phyloP scores from a whole-genome alignment of 2,888 invertebrate genomes.

The Spatulosminthurus flaviceps region DNA sequence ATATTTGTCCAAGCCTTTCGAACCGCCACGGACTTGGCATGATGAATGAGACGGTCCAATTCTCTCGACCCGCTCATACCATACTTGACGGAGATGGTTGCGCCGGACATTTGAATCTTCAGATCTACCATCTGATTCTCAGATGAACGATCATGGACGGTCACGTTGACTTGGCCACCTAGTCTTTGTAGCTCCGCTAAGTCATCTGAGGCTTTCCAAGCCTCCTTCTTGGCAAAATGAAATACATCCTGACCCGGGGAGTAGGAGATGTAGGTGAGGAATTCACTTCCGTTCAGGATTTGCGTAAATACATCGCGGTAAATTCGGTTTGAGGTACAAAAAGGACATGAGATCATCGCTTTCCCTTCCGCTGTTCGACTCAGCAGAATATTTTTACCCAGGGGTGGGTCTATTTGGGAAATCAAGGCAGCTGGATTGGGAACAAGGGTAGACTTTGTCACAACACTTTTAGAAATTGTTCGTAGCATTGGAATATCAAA shows the following conservation, averaged over 20 bases:
- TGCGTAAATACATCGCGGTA: conserved; percentile 92
- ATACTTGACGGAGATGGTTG: conserved; percentile 92
- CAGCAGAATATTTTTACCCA: conserved; percentile 82
- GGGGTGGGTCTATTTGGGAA: conserved; percentile 84
- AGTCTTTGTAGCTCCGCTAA: conserved; percentile 87
- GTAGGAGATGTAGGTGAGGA: conserved; percentile 87
- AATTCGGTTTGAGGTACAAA: conserved; percentile 82
- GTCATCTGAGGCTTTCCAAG: conserved; percentile 89
- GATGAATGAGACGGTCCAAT: conserved; percentile 85
- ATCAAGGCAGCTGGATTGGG: conserved; percentile 70
- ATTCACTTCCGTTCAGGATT: conserved; percentile 87
- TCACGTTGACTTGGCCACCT: conserved; percentile 89
- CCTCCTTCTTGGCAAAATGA: conserved; percentile 91
- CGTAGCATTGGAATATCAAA: conserved; percentile 69
- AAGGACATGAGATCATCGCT: conserved; percentile 81
- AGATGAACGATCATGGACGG: conserved; percentile 77
- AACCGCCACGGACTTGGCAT: conserved; percentile 86
- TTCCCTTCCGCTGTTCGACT: conserved; percentile 78
- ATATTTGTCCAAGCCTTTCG: conserved; percentile 94
- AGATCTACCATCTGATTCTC: conserved; percentile 69
- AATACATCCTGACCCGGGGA: conserved; percentile 90
- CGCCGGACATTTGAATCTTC: conserved; percentile 88
- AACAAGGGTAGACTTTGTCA: conserved; percentile 73
- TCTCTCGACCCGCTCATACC: conserved; percentile 92
- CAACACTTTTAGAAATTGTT: conserved; percentile 79